Conservation (phyloP, 1,140 invertebrate genomes). For the Elymnias hypermnestra region DNA sequence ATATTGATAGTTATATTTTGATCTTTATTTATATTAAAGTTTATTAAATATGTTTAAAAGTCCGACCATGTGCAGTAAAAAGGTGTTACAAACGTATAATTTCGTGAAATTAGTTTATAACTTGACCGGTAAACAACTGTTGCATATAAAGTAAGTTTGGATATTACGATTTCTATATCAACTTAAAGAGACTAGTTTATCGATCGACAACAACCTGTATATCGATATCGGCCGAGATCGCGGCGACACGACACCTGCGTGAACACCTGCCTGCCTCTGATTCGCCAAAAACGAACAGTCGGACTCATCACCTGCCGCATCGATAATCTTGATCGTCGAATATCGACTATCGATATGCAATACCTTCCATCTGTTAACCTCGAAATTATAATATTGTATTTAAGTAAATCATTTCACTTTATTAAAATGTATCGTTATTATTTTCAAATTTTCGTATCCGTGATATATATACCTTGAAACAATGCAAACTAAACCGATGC, state of each 20-base stretch:
- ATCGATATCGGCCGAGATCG: conserved; percentile 63
- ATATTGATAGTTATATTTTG: no score
- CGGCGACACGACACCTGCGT: conserved; percentile 64
- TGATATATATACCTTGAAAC: no score
- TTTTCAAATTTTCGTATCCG: no score
- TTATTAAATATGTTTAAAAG: no score
- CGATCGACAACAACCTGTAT: conserved; percentile 47
- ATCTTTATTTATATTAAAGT: no score
- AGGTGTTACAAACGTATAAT: no score
- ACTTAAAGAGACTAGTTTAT: conserved; percentile 15
- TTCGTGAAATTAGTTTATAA: no score
- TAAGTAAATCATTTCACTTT: no score
- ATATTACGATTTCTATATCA: conserved; percentile 12
- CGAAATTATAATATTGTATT: conserved; percentile 5
- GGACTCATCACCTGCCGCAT: conserved; percentile 48
- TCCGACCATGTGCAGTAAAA: no score
- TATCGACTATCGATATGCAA: conserved; percentile 28
- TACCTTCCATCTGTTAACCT: conserved; percentile 4
- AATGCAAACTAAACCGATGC: no score
- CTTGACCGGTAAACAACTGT: no score
- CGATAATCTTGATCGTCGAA: conserved; percentile 34
- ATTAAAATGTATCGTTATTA: no score
- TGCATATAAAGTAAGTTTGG: neutral
- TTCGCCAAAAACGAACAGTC: conserved; percentile 67
- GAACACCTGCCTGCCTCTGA: conserved; percentile 60